These are phyloP conservation scores for Chromobotia macracanthus DNA, from an alignment of 2,797 vertebrate species.

Conservation along the genomic window DNA sequence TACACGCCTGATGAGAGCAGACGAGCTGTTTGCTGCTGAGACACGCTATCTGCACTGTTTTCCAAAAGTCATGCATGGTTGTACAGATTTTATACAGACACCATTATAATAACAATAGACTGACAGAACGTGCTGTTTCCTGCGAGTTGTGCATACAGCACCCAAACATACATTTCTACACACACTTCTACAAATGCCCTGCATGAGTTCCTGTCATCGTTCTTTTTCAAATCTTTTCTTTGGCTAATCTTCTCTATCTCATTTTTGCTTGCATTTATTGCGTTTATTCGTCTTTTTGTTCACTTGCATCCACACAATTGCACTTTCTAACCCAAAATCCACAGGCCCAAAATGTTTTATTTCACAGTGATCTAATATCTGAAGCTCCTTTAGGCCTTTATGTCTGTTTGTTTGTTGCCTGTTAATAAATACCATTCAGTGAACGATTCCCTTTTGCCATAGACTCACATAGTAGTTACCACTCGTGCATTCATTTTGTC, in stretches of 20 bases:
- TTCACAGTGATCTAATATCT: constrained; percentile 34
- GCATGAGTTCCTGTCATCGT: constrained; percentile 26
- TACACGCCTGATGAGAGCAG: constrained; percentile 23
- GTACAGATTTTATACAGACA: constrained; percentile 22
- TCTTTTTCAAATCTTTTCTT: constrained; percentile 13
- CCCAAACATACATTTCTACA: background rate
- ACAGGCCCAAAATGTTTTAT: constrained; percentile 31
- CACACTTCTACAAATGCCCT: constrained; percentile 11
- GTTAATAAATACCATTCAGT: constrained; percentile 40
- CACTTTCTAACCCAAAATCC: constrained; percentile 31
- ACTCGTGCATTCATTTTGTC: constrained; percentile 42
- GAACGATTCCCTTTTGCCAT: constrained; percentile 49
- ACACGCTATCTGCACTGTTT: constrained; percentile 25
- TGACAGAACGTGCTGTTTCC: background rate
- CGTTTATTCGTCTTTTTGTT: constrained; percentile 6
- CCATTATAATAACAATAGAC: constrained; percentile 28
- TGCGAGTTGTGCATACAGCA: constrained; percentile 8
- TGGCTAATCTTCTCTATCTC: constrained; percentile 1
- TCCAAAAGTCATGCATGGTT: constrained; percentile 32
- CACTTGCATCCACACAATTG: constrained; percentile 26
- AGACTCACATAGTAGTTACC: constrained; percentile 35
- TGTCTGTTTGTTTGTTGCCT: constrained; percentile 50
- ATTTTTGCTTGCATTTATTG: constrained; percentile 27
- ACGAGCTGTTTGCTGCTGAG: constrained; percentile 26
- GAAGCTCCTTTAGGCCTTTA: constrained; percentile 12